Evolutionary conservation across 2,888 invertebrate species (phyloP).

Genomic region (Calameuta idolon): DNA sequence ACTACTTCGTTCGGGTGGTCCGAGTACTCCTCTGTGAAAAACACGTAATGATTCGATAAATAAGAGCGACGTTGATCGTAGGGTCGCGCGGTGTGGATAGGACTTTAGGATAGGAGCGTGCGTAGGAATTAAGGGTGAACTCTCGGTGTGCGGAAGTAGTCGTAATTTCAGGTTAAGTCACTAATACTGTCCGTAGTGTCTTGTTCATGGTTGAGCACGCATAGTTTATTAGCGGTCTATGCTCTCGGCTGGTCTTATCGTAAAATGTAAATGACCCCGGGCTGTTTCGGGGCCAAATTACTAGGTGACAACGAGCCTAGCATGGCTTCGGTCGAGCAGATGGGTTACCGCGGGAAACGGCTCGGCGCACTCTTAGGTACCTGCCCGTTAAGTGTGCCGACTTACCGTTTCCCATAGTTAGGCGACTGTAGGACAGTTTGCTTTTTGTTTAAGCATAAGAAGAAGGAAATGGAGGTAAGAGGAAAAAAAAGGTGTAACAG

Average conservation of each 20-base stretch:
- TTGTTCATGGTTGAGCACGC: constrained; percentile 9
- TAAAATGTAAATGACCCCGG: constrained; percentile 42
- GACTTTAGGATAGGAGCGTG: background rate
- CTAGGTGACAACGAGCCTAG: constrained; percentile 36
- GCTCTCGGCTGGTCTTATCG: constrained; percentile 28
- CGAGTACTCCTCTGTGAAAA: constrained; percentile 81
- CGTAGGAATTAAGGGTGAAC: background rate
- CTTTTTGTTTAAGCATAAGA: background rate
- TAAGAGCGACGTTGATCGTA: background rate
- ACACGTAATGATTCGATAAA: constrained; percentile 31
- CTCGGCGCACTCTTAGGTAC: background rate
- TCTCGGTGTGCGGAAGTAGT: background rate
- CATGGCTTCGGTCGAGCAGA: constrained; percentile 4
- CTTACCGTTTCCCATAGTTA: background rate
- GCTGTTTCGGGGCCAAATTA: constrained; percentile 45
- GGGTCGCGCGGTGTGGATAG: background rate
- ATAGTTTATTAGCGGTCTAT: constrained; percentile 20
- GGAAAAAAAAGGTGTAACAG: background rate
- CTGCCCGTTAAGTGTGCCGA: background rate
- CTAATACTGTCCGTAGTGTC: background rate
- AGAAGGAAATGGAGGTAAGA: background rate
- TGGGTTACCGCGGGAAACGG: background rate
- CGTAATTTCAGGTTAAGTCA: constrained; percentile 3
- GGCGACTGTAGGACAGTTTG: background rate
- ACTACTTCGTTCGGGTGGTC: constrained; percentile 93